phyloP scores from a whole-genome alignment of 2,888 invertebrate species.

The Phortica okadai region DNA sequence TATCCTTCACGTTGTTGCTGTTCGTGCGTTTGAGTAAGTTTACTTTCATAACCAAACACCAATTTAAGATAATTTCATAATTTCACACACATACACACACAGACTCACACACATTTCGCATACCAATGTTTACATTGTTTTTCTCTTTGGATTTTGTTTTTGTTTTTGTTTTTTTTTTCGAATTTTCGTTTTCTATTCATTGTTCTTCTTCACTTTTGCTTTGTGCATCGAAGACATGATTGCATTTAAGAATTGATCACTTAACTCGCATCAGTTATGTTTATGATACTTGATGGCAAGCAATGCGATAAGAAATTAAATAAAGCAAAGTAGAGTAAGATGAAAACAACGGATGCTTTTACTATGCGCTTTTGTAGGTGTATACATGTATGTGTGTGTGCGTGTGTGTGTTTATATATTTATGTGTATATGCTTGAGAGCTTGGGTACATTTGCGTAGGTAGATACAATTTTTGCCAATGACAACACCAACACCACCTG shows the following conservation, averaged over 20 bases:
- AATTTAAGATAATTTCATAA: background rate
- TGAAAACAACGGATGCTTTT: too few species aligned
- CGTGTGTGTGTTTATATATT: conserved; percentile 29
- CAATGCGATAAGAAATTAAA: too few species aligned
- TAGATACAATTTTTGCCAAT: conserved; percentile 7
- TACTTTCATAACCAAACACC: background rate
- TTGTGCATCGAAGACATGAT: background rate
- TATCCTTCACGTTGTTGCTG: conserved; percentile 65
- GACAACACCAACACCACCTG: conserved; percentile 37
- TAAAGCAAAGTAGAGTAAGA: too few species aligned
- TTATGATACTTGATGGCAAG: too few species aligned
- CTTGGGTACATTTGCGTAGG: background rate
- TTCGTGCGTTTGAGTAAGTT: conserved; percentile 58
- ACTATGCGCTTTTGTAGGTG: conserved; percentile 17
- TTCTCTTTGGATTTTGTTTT: conserved; percentile 20
- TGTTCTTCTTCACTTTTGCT: background rate
- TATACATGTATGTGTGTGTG: conserved; percentile 51
- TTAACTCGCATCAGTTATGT: too few species aligned
- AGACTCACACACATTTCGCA: background rate
- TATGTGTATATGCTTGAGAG: background rate
- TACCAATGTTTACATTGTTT: too few species aligned
- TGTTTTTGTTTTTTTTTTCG: conserved; percentile 28
- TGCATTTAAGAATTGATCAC: too few species aligned
- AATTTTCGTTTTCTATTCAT: background rate
- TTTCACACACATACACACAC: conserved; percentile 33